A percentile compares a stretch with the other conserved stretches of the same genome.
phyloP scores from a whole-genome alignment of 2,797 vertebrate species.

The Lepus townsendii region DNA sequence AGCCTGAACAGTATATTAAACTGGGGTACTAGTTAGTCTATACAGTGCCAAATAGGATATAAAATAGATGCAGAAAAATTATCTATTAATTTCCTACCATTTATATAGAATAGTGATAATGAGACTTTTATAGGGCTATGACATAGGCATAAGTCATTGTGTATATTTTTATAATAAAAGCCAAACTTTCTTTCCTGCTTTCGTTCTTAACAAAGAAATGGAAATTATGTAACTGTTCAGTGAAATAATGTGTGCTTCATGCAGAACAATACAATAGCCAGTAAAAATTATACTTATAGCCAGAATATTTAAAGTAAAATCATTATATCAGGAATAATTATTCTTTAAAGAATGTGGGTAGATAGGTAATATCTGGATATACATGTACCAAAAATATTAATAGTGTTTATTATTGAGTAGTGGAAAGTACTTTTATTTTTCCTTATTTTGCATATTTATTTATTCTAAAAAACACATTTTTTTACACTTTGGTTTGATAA shows the following conservation, averaged over 20 bases:
- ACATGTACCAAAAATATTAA: background rate
- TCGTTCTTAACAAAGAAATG: background rate
- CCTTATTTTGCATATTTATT: constrained; percentile 6
- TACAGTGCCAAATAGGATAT: background rate
- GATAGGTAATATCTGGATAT: background rate
- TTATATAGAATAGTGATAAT: background rate
- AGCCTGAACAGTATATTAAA: background rate
- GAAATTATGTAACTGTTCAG: background rate
- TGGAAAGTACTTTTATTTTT: background rate
- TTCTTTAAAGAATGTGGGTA: background rate
- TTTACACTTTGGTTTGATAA: constrained; percentile 23
- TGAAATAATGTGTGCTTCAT: background rate
- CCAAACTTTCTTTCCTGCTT: background rate
- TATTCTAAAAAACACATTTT: background rate
- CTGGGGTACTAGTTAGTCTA: background rate
- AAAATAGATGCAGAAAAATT: background rate
- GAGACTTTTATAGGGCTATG: background rate
- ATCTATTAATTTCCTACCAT: background rate
- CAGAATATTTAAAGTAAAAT: background rate
- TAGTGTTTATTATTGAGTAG: background rate
- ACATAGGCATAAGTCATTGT: background rate
- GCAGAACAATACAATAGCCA: background rate
- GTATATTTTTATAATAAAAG: background rate
- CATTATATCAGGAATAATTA: background rate
- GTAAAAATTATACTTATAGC: background rate